Evolutionary conservation across 2,797 vertebrate species (phyloP).

Genomic region (Rhinella marina): DNA sequence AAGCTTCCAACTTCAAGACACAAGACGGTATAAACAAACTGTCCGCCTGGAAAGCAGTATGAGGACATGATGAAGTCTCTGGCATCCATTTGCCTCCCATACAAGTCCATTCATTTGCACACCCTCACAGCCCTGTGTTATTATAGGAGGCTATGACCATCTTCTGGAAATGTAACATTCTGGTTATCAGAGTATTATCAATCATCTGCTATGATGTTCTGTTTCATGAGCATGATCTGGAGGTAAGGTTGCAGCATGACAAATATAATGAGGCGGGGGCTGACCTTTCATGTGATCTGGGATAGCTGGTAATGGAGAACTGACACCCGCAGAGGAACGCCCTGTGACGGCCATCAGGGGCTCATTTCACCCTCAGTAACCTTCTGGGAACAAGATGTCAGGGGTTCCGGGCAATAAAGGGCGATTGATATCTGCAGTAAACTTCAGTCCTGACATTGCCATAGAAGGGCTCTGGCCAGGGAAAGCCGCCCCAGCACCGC

Average conservation of each 20-base stretch:
- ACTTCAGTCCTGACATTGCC: not conserved
- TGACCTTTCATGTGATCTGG: not conserved
- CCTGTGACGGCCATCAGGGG: not conserved
- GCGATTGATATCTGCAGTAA: not conserved
- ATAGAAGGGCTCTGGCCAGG: too few relatives aligned
- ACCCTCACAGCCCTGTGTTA: not conserved
- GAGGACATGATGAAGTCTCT: not conserved
- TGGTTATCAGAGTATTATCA: not conserved
- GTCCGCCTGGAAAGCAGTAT: not conserved
- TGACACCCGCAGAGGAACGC: not conserved
- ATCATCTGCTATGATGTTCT: not conserved
- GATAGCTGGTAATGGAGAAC: not conserved
- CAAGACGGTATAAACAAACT: constrained; percentile 9
- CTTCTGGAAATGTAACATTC: too few relatives aligned
- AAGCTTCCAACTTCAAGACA: constrained; percentile 4
- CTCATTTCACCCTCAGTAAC: not conserved
- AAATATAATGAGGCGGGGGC: not conserved
- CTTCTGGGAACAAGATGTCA: not conserved
- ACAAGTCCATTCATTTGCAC: not conserved
- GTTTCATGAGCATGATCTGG: not conserved
- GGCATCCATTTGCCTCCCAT: not conserved
- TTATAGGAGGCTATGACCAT: not conserved
- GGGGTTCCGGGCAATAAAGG: not conserved
- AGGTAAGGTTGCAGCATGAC: too few relatives aligned
- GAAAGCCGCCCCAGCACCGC: too few relatives aligned